Base-by-base conservation (phyloP, 2,888 invertebrate genomes). In the Chaetogeoica ovagalla region DNA sequence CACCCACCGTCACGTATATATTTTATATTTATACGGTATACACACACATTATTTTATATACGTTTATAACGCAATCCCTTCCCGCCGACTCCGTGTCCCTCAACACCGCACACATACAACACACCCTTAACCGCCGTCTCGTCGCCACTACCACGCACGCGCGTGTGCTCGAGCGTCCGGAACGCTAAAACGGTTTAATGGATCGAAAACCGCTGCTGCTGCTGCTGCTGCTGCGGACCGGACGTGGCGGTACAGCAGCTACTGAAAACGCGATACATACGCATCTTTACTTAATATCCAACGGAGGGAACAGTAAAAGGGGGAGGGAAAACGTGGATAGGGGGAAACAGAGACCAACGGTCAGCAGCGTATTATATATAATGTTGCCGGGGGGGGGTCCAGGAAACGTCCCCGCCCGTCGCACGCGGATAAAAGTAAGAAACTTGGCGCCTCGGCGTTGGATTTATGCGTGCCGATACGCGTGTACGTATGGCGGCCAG, bases 101-200 rank as follows among this genome's bases (percentile, higher is more conserved):
- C 30, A 1, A 30, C 30, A 30, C 30, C 4, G 4, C 30, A 30
- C 30, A 30, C 30, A 30, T 4, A 30, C 30, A 30, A 13, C 43
- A 21, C 23, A 55, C 6, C 48, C 48, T 48, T 1, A 48, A 21
- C 59, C 57, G 30, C 65, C 43, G 52, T 23, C 63, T 52, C 65
- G 57, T 57, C 30, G 30, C 19, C 23, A 9, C 19, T 60, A 19
- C 19, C 23, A 13, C 11, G n/a, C 3, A 48, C 21, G 43, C 39
- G 7, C 43, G 5, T 21, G 30, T 39, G 57, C 23, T 11, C 55
- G 55, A n/a, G 66, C 59, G 74, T 75, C 37, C 63, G 52, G 39
- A 37, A 79, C 79, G 63, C 70, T 79, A 79, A 79, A 79, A 79
- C 79, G 79, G 79, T 79, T 79, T 79, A 79, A 79, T 79, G 79